Evolutionary conservation across 1,140 invertebrate species (phyloP), one percentile per base, ranked within the genome.

Genomic region (Maniola jurtina): DNA sequence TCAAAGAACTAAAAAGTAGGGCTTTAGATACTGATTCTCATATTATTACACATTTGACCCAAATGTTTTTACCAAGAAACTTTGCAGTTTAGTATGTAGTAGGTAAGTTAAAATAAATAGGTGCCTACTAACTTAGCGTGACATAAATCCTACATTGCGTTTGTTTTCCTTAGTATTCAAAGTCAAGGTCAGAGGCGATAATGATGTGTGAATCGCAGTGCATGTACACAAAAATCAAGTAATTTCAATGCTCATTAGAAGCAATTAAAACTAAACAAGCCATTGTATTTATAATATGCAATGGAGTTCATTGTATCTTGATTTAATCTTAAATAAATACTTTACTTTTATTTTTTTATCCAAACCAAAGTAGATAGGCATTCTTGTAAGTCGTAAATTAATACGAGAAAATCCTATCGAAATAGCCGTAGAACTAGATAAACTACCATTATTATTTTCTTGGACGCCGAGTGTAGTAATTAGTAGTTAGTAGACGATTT

Each of bases 141-240:
- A 45, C 42, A 16, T 50, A 50, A 50, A 50, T 16, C 15, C 14
- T 16, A 50, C 9, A 52, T 25, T 38, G 36, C 35, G 33, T 47
- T 42, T 48, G 13, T 63, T 63, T 55, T 55, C 52, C 61, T 63
- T 16, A 33, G 40, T 45, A 15, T 63, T 63, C 61, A 63, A 63
- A 63, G 61, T 63, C 61, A 63, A 63, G 61, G 61, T 11, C 16
- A 42, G 11, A 6, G 6, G 25, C 45, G 33, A 60, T 33, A 13
- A 11, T 45, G 9, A 45, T 58, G 40, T 60, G 13, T 60, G 8
- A 58, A 40, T 13, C 38, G 7, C 25, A 15, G 38, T 40, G 38
- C 38, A 7, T 40, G 7, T 6, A 40, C 7, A 3, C 10, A 11
- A 9, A 40, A 40, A 40, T 40, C 13, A n/a, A 6, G 6, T n/a